Evolutionary conservation across 2,113 vertebrate species (phyloP).

Genomic region (Pelecanoides urinatrix): DNA sequence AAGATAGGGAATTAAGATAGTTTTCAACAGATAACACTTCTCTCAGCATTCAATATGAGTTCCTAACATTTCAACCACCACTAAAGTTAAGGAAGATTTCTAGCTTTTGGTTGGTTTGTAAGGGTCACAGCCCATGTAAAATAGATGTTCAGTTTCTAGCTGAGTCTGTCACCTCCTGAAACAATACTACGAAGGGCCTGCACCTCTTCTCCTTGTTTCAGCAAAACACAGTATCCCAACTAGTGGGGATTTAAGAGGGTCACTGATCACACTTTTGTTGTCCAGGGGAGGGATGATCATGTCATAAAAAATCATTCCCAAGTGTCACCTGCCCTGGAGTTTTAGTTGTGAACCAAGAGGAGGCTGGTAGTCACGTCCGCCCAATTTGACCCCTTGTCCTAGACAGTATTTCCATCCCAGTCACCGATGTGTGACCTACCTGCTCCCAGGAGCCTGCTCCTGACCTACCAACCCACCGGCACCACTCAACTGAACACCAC

Average conservation of each 20-base stretch:
- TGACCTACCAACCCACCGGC: background rate
- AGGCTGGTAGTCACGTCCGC: background rate
- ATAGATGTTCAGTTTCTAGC: background rate
- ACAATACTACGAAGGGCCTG: background rate
- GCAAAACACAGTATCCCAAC: background rate
- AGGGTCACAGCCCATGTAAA: background rate
- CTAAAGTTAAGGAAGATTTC: background rate
- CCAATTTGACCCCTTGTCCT: background rate
- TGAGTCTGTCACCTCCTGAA: background rate
- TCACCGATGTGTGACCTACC: background rate
- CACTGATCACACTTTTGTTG: background rate
- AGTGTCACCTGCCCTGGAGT: background rate
- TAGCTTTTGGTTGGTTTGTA: background rate
- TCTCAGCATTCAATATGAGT: background rate
- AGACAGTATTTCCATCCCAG: background rate
- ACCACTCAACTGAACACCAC: fast-evolving
- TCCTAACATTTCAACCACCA: background rate
- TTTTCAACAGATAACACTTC: background rate
- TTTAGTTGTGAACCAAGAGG: background rate
- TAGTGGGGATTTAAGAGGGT: background rate
- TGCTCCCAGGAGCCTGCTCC: background rate
- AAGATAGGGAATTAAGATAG: background rate
- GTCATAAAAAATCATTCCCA: background rate
- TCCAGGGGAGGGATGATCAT: background rate
- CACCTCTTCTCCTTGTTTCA: background rate